Conservation (phyloP, 2,113 vertebrate genomes). For the Salvelinus alpinus region DNA sequence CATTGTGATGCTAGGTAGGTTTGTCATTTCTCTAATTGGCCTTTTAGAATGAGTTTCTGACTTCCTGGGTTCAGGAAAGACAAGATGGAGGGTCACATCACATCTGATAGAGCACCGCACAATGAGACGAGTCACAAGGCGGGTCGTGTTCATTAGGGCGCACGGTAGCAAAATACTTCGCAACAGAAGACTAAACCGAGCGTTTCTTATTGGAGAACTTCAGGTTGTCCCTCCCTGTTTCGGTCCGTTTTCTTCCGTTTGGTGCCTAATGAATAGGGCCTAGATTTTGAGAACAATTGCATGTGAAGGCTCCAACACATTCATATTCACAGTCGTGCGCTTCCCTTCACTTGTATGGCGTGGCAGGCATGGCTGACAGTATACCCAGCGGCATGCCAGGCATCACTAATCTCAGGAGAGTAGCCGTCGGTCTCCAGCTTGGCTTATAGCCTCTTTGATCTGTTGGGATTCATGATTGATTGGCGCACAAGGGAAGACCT, state of each 20-base stretch:
- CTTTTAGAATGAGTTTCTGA: constrained; percentile 22
- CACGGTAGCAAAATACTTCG: too few relatives aligned
- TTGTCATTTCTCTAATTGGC: constrained; percentile 31
- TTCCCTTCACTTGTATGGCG: not conserved
- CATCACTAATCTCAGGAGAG: constrained; percentile 2
- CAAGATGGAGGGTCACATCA: constrained; percentile 38
- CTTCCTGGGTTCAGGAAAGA: constrained; percentile 31
- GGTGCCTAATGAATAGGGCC: too few relatives aligned
- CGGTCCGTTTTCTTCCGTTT: too few relatives aligned
- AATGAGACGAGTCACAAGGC: constrained; percentile 44
- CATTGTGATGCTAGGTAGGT: constrained; percentile 18
- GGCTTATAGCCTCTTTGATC: constrained; percentile 27
- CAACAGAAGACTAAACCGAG: too few relatives aligned
- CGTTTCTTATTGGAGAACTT: too few relatives aligned
- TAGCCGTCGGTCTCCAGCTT: constrained; percentile 15
- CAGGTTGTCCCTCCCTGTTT: too few relatives aligned
- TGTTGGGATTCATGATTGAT: constrained; percentile 33
- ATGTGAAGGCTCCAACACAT: constrained; percentile 20
- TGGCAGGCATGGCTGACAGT: constrained; percentile 29
- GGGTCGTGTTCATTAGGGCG: constrained; percentile 1
- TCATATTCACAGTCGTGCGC: constrained; percentile 22
- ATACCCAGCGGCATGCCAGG: constrained; percentile 17
- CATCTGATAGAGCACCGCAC: constrained; percentile 36
- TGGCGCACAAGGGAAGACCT: constrained; percentile 1
- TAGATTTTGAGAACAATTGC: constrained; percentile 21